These are phyloP conservation scores for Tipula helvola DNA, from an alignment of 2,888 invertebrate species.

Conservation along the genomic window DNA sequence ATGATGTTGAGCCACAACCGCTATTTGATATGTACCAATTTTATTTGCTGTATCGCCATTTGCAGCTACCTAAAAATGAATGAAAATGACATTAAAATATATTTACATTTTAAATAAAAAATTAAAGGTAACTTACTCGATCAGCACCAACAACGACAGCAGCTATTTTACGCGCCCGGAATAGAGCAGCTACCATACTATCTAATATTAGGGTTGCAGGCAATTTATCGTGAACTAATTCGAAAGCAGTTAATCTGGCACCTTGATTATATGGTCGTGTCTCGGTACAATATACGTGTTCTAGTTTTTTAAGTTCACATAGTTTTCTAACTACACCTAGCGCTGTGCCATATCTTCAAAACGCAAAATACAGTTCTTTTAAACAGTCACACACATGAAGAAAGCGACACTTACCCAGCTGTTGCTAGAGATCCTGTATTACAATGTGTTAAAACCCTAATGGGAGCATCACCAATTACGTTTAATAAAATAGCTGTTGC, in stretches of 20 bases:
- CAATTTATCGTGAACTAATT: constrained; percentile 82
- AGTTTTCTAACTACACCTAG: constrained; percentile 87
- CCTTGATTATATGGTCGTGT: constrained; percentile 98
- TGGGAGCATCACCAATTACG: constrained; percentile 41
- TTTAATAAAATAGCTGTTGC: constrained; percentile 60
- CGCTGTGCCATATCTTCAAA: constrained; percentile 73
- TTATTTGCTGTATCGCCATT: constrained; percentile 99
- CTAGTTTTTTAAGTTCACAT: constrained; percentile 54
- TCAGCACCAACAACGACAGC: constrained; percentile 98
- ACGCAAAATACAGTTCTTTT: background rate
- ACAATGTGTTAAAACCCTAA: constrained; percentile 86
- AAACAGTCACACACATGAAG: background rate
- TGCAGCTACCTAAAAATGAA: constrained; percentile 52
- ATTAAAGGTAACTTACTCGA: constrained; percentile 43
- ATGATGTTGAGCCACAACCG: constrained; percentile 82
- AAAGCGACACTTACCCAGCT: constrained; percentile 45
- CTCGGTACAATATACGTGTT: constrained; percentile 90
- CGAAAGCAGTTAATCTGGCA: constrained; percentile 88
- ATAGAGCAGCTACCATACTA: constrained; percentile 85
- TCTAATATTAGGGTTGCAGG: constrained; percentile 90
- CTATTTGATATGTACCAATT: constrained; percentile 94
- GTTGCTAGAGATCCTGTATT: constrained; percentile 98
- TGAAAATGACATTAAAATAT: constrained; percentile 12
- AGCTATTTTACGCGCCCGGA: constrained; percentile 69
- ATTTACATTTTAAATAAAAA: background rate